These are phyloP conservation scores for Microcebus ravelobensis DNA, from an alignment of 2,113 vertebrate genomes.

Conservation along the genomic window DNA sequence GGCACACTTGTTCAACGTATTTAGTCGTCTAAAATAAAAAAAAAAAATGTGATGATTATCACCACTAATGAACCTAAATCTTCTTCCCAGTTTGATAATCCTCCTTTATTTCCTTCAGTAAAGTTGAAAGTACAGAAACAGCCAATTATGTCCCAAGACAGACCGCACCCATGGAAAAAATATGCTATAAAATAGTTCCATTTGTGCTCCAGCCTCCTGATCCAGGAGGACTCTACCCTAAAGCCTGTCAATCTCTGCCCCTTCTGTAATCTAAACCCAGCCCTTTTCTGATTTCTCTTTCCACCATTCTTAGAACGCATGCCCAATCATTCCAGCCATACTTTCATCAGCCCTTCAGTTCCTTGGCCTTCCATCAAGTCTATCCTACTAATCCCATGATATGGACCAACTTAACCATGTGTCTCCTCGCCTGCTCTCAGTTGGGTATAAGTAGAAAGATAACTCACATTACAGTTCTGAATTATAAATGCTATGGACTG, in stretches of 20 bases:
- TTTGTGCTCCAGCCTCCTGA: neutral
- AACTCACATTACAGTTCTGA: neutral
- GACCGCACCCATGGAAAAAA: no score
- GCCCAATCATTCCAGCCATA: neutral
- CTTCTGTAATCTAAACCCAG: neutral
- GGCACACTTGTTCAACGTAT: constrained; percentile 98
- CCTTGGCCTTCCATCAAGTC: neutral
- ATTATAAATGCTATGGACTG: neutral
- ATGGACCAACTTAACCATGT: neutral
- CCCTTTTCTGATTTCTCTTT: neutral
- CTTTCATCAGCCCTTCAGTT: neutral
- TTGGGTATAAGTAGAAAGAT: neutral
- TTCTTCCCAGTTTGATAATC: constrained; percentile 36
- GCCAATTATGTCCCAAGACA: neutral
- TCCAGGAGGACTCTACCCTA: neutral
- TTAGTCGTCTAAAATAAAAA: constrained; percentile 92
- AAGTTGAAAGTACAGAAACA: neutral
- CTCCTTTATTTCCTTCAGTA: neutral
- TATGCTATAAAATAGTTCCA: neutral
- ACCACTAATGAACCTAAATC: neutral
- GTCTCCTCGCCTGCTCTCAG: neutral
- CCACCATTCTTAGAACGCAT: neutral
- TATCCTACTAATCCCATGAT: neutral
- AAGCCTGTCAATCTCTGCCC: neutral
- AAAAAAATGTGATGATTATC: constrained; percentile 80